These are phyloP conservation scores for Schizaphis graminum DNA, from an alignment of 2,888 invertebrate species.

Conservation along the genomic window DNA sequence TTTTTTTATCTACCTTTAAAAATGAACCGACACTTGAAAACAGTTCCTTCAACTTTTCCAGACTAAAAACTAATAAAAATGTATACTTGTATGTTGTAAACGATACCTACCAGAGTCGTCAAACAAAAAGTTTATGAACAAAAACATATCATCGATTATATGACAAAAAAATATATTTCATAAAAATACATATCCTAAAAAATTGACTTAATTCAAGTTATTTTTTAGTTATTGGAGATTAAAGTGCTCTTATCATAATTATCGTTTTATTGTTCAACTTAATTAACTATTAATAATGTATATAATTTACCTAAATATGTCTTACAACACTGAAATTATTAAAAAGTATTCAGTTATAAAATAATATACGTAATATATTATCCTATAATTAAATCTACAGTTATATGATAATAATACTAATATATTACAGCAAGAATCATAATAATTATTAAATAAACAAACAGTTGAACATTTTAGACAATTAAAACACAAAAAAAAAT, in stretches of 20 bases:
- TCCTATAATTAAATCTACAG: neutral
- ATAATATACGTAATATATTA: neutral
- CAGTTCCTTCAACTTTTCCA: neutral
- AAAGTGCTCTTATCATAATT: neutral
- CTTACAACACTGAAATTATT: neutral
- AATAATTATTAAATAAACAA: neutral
- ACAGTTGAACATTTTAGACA: neutral
- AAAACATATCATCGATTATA: neutral
- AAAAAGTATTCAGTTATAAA: neutral
- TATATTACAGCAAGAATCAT: neutral
- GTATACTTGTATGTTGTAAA: neutral
- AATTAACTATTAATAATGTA: neutral
- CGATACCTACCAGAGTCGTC: neutral
- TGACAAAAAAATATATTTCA: neutral
- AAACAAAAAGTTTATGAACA: neutral
- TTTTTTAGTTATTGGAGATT: neutral
- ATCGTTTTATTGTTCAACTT: neutral
- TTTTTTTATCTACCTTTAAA: neutral
- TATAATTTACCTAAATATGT: neutral
- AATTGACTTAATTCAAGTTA: neutral
- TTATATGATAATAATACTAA: neutral
- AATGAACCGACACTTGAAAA: conserved; percentile 28
- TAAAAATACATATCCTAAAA: neutral
- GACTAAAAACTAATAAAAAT: conserved; percentile 20
- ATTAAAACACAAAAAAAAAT: neutral